Evolutionary conservation across 2,888 invertebrate genomes (phyloP).

Genomic region (Watsonalla binaria): DNA sequence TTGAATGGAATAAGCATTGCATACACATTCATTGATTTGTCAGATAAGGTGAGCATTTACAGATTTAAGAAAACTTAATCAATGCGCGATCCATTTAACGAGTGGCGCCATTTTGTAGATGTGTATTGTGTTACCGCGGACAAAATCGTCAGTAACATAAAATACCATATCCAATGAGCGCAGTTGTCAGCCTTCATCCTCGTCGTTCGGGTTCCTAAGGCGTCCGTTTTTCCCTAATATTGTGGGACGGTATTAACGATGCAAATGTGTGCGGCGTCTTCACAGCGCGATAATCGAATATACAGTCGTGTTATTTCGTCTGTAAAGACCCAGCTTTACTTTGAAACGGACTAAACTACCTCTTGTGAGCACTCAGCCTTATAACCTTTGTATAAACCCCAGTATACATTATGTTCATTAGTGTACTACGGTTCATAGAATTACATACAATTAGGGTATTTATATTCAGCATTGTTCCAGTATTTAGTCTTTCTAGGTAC

Average conservation of each 20-base stretch:
- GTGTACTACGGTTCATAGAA: background rate
- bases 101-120: no score
- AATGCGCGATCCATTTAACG: no score
- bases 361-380: background rate
- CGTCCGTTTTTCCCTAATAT: slow-evolving; percentile 34
- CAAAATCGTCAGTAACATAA: no score
- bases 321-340: slow-evolving; percentile 2
- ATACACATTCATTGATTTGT: no score
- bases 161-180: background rate
- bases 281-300: slow-evolving; percentile 33
- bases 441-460: background rate
- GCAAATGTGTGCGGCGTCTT: slow-evolving; percentile 38
- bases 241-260: slow-evolving; percentile 40
- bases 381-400: background rate
- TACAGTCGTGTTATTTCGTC: slow-evolving; percentile 19
- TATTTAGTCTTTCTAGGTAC: no score
- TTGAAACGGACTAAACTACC: background rate
- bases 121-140: no score
- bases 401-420: background rate
- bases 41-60: no score
- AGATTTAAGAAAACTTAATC: no score
- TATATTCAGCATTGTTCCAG: no score
- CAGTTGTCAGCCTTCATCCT: slow-evolving; percentile 1
- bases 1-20: no score
- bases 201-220: slow-evolving; percentile 11